Conservation (phyloP, 2,113 vertebrate species). For the Asarcornis scutulata region DNA sequence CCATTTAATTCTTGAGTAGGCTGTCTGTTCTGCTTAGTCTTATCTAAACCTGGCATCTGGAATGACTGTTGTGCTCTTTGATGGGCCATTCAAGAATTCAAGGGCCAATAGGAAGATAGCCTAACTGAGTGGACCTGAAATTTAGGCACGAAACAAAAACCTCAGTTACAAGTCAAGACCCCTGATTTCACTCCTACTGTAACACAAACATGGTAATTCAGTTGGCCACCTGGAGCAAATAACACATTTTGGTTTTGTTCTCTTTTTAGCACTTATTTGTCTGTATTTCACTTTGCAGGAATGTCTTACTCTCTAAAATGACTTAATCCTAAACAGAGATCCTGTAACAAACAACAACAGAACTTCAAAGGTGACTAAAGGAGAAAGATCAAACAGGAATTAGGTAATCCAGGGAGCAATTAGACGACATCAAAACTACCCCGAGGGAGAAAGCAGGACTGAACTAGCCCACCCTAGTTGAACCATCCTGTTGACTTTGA, state of each 20-base stretch:
- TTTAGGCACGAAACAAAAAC: neutral
- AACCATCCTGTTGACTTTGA: neutral
- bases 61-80: neutral
- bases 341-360: constrained; percentile 23
- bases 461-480: neutral
- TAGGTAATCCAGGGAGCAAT: constrained; percentile 14
- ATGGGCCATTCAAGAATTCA: neutral
- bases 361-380: constrained; percentile 49
- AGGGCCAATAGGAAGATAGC: neutral
- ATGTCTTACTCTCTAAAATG: neutral
- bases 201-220: neutral
- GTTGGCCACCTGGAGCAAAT: neutral
- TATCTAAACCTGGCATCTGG: neutral
- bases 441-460: neutral
- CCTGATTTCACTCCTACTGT: neutral
- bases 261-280: neutral
- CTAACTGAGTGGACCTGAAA: neutral
- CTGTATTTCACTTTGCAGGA: neutral
- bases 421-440: constrained; percentile 33
- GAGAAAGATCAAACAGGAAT: constrained; percentile 32
- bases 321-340: constrained; percentile 6
- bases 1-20: neutral
- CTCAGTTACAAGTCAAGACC: neutral
- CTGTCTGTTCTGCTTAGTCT: neutral
- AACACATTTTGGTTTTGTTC: neutral